Evolutionary conservation across 2,113 vertebrate species (phyloP).

Genomic region (Psophia crepitans): DNA sequence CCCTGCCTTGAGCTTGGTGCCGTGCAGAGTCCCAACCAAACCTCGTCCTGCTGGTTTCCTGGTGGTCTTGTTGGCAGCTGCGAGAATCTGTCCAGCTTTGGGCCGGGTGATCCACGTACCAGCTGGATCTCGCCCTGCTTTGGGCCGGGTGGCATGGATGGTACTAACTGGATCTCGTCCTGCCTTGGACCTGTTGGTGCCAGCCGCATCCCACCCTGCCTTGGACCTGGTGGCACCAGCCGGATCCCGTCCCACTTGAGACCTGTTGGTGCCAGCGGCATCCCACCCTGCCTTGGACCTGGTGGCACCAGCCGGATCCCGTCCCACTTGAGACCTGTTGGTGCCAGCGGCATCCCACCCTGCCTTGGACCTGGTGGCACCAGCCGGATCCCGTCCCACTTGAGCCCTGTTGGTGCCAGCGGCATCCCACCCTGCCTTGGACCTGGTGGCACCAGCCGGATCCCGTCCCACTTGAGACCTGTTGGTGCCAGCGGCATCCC

Average conservation of each 20-base stretch:
- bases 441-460: background rate
- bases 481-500: background rate
- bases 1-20: background rate
- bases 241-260: background rate
- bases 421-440: background rate
- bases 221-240: background rate
- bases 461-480: background rate
- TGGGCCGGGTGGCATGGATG: background rate
- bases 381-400: background rate
- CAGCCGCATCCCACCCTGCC: background rate
- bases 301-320: background rate
- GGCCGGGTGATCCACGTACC: background rate
- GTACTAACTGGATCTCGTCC: background rate
- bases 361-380: background rate
- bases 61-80: background rate
- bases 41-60: background rate
- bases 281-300: background rate
- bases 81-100: background rate
- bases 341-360: rapidly evolving
- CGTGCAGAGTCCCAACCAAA: background rate
- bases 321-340: background rate
- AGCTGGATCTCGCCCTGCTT: background rate
- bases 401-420: background rate
- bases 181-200: background rate
- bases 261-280: background rate